These are phyloP conservation scores for Cryptocephalus primarius DNA, from an alignment of 2,888 invertebrate species.

Conservation along the genomic window DNA sequence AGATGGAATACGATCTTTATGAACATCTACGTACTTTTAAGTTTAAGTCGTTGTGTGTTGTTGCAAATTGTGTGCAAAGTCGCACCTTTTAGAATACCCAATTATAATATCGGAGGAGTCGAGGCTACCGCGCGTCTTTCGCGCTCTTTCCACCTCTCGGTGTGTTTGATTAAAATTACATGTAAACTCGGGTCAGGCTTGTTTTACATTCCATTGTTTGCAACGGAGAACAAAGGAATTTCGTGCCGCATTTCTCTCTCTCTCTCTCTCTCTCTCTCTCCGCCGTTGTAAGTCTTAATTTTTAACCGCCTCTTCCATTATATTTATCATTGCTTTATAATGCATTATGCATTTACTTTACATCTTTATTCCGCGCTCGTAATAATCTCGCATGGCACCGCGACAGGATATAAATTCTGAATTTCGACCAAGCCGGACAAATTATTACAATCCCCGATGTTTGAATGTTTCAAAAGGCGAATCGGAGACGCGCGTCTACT, in stretches of 20 bases:
- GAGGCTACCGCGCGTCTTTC: conserved; percentile 25
- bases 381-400: too few relatives aligned
- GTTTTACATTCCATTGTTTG: conserved; percentile 41
- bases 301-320: conserved; percentile 28
- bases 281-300: conserved; percentile 31
- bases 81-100: conserved; percentile 33
- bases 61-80: conserved; percentile 39
- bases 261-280: conserved; percentile 31
- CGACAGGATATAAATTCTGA: background rate
- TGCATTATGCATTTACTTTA: conserved; percentile 29
- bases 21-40: conserved; percentile 16
- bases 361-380: conserved; percentile 21
- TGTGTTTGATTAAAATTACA: conserved; percentile 40
- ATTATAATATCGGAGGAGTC: conserved; percentile 34
- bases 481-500: background rate
- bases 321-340: conserved; percentile 27
- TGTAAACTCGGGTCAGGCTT: conserved; percentile 37
- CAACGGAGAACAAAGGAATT: conserved; percentile 36
- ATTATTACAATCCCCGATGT: background rate
- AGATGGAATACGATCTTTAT: conserved; percentile 14
- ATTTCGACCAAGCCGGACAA: background rate
- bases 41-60: conserved; percentile 16
- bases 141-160: conserved; percentile 2
- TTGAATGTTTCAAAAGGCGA: background rate
- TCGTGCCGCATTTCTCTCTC: conserved; percentile 35